These are phyloP conservation scores for Macrosoma leucophasiata DNA, from an alignment of 2,888 invertebrate species.

Conservation along the genomic window DNA sequence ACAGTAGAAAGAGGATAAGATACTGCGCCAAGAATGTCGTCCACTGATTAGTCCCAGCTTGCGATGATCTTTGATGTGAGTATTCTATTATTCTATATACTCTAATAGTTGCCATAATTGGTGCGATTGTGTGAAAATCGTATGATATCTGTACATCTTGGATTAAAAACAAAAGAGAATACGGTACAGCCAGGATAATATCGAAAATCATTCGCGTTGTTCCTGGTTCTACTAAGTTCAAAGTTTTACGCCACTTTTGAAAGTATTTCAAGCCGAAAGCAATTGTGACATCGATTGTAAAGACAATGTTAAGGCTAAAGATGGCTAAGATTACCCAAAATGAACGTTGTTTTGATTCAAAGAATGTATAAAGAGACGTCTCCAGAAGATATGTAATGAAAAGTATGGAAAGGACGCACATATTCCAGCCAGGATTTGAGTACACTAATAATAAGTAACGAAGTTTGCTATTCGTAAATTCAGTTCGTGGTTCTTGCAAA, in stretches of 20 bases:
- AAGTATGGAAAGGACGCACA: conserved; percentile 47
- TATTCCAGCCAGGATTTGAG: conserved; percentile 53
- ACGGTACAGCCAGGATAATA: conserved; percentile 52
- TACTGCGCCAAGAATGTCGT: conserved; percentile 67
- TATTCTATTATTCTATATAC: conserved; percentile 60
- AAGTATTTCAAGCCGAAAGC: conserved; percentile 56
- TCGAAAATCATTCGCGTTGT: conserved; percentile 47
- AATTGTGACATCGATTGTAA: conserved; percentile 50
- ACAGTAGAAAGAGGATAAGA: conserved; percentile 55
- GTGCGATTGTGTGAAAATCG: conserved; percentile 51
- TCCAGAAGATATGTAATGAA: conserved; percentile 55
- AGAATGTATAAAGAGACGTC: conserved; percentile 58
- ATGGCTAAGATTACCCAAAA: conserved; percentile 44
- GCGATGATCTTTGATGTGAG: conserved; percentile 56
- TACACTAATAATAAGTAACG: conserved; percentile 53
- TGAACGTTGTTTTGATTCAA: conserved; percentile 34
- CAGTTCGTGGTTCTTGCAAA: conserved; percentile 52
- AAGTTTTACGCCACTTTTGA: conserved; percentile 61
- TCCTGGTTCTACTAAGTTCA: conserved; percentile 62
- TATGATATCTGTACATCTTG: conserved; percentile 29
- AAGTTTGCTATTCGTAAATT: conserved; percentile 51
- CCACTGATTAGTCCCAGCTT: conserved; percentile 68
- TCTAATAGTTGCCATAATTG: conserved; percentile 53
- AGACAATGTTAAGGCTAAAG: conserved; percentile 48
- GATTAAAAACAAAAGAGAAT: conserved; percentile 50